Evolutionary conservation across 2,797 vertebrate genomes (phyloP).

Genomic region (Gallirallus australis): DNA sequence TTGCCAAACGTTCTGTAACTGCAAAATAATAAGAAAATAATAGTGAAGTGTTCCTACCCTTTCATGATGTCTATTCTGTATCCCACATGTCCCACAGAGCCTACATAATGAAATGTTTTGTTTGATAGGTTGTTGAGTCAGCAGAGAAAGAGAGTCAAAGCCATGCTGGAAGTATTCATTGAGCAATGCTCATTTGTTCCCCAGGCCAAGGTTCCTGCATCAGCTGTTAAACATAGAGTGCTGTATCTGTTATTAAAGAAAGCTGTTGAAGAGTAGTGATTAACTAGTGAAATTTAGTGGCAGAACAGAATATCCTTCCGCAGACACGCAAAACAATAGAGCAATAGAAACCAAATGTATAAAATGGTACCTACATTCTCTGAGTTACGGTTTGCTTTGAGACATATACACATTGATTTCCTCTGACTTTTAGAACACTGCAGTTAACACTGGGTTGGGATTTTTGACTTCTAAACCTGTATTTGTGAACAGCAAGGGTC

Average conservation of each 20-base stretch:
- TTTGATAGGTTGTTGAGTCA: slow-evolving; percentile 56
- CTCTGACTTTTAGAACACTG: not conserved
- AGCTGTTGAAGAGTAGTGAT: not conserved
- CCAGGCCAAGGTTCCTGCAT: not conserved
- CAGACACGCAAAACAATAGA: not conserved
- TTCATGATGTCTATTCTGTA: slow-evolving; percentile 17
- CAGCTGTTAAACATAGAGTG: not conserved
- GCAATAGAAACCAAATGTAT: not conserved
- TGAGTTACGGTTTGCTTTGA: not conserved
- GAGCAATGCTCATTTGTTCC: not conserved
- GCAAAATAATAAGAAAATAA: slow-evolving; percentile 64
- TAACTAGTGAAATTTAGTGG: not conserved
- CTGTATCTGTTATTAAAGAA: not conserved
- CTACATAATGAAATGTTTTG: slow-evolving; percentile 53
- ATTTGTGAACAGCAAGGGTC: not conserved
- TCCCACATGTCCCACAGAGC: slow-evolving; percentile 58
- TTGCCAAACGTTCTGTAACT: slow-evolving; percentile 37
- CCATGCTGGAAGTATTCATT: not conserved
- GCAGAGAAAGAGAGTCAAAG: slow-evolving; percentile 10
- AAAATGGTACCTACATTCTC: not conserved
- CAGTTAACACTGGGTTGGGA: fast-evolving
- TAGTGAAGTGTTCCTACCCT: slow-evolving; percentile 12
- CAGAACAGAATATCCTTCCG: not conserved
- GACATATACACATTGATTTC: not conserved
- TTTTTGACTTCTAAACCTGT: not conserved